Conservation (phyloP, 92 coral and sea anemone genomes). For the Porites rus region DNA sequence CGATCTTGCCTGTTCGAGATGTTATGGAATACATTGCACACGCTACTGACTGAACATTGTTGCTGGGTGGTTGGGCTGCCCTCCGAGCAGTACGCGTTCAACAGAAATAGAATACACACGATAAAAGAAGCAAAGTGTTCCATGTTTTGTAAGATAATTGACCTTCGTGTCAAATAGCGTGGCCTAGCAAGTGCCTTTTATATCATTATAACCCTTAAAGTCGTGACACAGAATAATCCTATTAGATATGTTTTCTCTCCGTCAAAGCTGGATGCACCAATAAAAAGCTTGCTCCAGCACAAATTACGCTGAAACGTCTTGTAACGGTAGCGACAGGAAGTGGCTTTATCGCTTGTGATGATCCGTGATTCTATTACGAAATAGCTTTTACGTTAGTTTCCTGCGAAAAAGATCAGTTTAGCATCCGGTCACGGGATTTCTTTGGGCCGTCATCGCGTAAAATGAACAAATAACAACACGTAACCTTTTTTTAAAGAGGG, state of each 20-base stretch:
- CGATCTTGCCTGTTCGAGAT: neutral
- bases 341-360: too few species aligned
- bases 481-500: too few species aligned
- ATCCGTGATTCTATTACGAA: too few species aligned
- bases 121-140: neutral
- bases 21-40: slow-evolving; percentile 7
- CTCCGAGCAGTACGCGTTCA: neutral
- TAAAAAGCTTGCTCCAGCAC: neutral
- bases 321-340: too few species aligned
- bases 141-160: neutral
- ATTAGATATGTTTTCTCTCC: neutral
- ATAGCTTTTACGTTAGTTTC: too few species aligned
- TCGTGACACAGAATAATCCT: neutral
- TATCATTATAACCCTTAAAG: neutral
- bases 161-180: neutral
- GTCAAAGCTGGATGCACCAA: neutral
- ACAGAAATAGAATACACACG: neutral
- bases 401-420: too few species aligned
- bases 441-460: too few species aligned
- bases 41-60: neutral
- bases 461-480: too few species aligned
- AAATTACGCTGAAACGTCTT: neutral
- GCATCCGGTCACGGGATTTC: too few species aligned
- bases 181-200: neutral
- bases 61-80: neutral